A percentile compares a stretch with the other conserved stretches of the same genome.
Conservation (phyloP, 92 coral and sea anemone species). For the Montipora capitata region DNA sequence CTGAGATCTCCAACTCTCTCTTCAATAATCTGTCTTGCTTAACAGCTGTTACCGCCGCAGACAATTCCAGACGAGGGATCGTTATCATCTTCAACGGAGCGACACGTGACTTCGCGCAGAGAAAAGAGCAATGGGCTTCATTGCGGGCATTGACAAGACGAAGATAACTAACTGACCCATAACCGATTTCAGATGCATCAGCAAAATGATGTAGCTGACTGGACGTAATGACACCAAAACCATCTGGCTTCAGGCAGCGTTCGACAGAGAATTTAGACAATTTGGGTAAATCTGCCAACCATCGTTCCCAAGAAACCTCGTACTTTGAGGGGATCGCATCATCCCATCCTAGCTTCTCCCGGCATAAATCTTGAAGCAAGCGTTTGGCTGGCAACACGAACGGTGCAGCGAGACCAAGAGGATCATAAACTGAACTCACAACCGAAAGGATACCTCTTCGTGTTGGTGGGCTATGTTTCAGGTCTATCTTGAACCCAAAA, state of each 20-base stretch:
- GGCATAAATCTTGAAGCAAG: slow-evolving; percentile 12
- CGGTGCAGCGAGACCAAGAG: slow-evolving; percentile 12
- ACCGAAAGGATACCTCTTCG: background rate
- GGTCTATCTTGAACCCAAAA: background rate
- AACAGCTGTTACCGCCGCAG: background rate
- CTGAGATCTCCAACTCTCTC: slow-evolving; percentile 9
- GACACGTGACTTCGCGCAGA: slow-evolving; percentile 22
- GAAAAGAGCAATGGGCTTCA: background rate
- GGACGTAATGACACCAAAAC: background rate
- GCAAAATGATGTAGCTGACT: slow-evolving; percentile 15
- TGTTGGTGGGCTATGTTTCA: slow-evolving; percentile 5
- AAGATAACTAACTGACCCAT: background rate
- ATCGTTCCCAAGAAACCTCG: background rate
- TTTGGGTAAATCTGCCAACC: slow-evolving; percentile 2
- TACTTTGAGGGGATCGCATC: background rate
- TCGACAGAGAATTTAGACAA: background rate
- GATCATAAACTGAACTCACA: background rate
- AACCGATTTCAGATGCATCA: slow-evolving; percentile 4
- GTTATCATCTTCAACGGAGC: slow-evolving; percentile 14
- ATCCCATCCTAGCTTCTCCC: slow-evolving; percentile 29
- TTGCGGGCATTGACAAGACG: background rate
- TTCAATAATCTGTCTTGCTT: slow-evolving; percentile 10
- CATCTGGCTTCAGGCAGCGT: background rate
- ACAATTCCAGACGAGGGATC: slow-evolving; percentile 35
- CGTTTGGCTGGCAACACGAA: slow-evolving; percentile 1